Base-by-base conservation (phyloP, 2,888 invertebrate genomes). In the Acanthosepion esculentum region DNA sequence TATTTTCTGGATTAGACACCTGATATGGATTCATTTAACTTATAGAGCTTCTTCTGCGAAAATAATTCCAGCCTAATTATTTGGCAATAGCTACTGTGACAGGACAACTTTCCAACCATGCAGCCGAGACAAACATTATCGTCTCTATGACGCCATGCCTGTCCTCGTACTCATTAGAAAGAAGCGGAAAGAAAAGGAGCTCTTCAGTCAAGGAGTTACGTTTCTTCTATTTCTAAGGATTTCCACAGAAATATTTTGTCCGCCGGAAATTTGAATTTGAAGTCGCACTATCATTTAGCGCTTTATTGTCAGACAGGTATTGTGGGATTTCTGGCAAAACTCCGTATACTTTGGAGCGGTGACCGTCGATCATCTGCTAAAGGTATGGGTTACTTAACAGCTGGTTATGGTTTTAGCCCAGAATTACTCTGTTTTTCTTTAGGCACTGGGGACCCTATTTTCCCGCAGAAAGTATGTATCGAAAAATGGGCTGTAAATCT, bases 191-290 rank as follows among this genome's bases (percentile, higher is more conserved):
- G 78, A 12, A 78, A 18, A 33, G 78, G 18, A 78, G n/a, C n/a
- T 15, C n/a, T n/a, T n/a, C n/a, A 15, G 78, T n/a, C 33, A 78
- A 78, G 10, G 33, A 78, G 15, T 18, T 78, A 78, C 78, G 15
- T 18, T 78, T 78, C 78, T 78, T 78, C 33, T 33, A 4, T 33
- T 18, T n/a, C 33, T 33, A n/a, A 78, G n/a, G 78, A 78, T 78
- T 8, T 29, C 78, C n/a, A 33, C 3, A 33, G n/a, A 78, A 78
- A n/a, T 15, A 33, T n/a, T 78, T 3, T 26, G 26, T 29, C 8
- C 26, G n/a, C n/a, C 78, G n/a, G 78, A 78, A 78, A n/a, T 78
- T 78, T n/a, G n/a, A 78, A 78, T 78, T 78, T 78, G 78, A 78
- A 78, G n/a, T 78, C 33, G 12, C 15, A 78, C n/a, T 33, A 78